These are phyloP conservation scores for Heterodera schachtii DNA, from an alignment of 1,140 invertebrate species.

Conservation along the genomic window DNA sequence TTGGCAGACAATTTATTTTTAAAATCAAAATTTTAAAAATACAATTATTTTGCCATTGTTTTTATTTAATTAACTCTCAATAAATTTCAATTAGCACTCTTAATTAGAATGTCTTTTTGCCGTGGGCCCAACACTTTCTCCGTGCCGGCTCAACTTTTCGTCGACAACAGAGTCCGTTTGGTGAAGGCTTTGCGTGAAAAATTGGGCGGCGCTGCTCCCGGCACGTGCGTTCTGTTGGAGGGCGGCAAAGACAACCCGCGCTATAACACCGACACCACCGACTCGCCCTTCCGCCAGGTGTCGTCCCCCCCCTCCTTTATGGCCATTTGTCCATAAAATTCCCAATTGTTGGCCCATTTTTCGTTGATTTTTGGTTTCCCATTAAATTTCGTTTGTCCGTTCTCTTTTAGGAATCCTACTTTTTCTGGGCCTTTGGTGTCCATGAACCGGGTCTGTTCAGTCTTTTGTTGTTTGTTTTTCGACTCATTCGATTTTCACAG, in stretches of 20 bases:
- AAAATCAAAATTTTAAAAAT: too few relatives aligned
- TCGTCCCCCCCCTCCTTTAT: background rate
- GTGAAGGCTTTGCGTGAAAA: constrained; percentile 40
- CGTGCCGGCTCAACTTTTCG: constrained; percentile 53
- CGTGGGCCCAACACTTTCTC: constrained; percentile 56
- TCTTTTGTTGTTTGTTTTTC: background rate
- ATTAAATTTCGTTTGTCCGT: constrained; percentile 22
- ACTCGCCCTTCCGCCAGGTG: constrained; percentile 59
- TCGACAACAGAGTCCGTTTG: constrained; percentile 55
- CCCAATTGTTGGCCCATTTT: too few relatives aligned
- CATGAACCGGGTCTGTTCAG: constrained; percentile 46
- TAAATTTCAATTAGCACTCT: too few relatives aligned
- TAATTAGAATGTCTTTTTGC: constrained; percentile 52
- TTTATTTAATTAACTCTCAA: too few relatives aligned
- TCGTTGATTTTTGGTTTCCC: constrained; percentile 2
- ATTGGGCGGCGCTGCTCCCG: constrained; percentile 14
- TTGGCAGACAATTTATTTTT: too few relatives aligned
- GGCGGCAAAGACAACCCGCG: constrained; percentile 59
- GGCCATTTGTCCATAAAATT: too few relatives aligned
- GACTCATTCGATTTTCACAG: constrained; percentile 1
- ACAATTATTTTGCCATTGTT: too few relatives aligned
- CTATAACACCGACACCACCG: constrained; percentile 63
- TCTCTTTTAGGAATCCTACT: constrained; percentile 58
- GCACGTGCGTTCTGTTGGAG: constrained; percentile 51
- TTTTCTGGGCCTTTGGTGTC: constrained; percentile 65